These are phyloP conservation scores for Sander lucioperca DNA, from an alignment of 2,113 vertebrate species.

Conservation along the genomic window DNA sequence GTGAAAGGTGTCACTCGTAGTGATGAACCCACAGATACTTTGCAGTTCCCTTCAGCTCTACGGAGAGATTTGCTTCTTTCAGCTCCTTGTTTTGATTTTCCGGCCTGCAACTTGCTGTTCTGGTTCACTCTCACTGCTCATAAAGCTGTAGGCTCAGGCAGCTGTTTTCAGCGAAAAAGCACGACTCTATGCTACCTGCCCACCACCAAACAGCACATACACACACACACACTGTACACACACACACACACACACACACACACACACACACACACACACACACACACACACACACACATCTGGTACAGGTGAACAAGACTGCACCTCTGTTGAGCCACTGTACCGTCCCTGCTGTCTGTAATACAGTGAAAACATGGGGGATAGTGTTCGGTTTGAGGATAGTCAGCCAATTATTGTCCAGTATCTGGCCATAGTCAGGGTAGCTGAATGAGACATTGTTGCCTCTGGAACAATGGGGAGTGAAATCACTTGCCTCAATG, in stretches of 20 bases:
- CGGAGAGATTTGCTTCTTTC: neutral
- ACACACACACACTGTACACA: neutral
- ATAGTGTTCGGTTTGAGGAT: slow-evolving; percentile 39
- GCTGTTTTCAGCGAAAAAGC: neutral
- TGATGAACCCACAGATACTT: no score
- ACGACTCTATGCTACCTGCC: neutral
- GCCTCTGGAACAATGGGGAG: slow-evolving; percentile 71
- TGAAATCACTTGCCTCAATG: slow-evolving; percentile 67
- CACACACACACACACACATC: neutral
- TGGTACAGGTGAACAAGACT: slow-evolving; percentile 5
- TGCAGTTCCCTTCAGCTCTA: neutral
- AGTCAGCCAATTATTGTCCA: slow-evolving; percentile 52
- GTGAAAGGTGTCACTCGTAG: neutral
- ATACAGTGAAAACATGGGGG: slow-evolving; percentile 32
- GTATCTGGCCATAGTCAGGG: slow-evolving; percentile 36
- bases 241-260: neutral
- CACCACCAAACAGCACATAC: neutral
- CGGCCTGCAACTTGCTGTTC: neutral
- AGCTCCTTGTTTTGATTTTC: slow-evolving; percentile 10
- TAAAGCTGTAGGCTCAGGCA: neutral
- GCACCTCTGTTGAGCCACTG: slow-evolving; percentile 28
- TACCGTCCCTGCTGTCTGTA: slow-evolving; percentile 18
- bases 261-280: no score
- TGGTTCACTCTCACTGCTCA: neutral
- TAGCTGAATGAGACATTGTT: slow-evolving; percentile 80